Evolutionary conservation across 2,888 invertebrate genomes (phyloP).

Genomic region (Trissolcus japonicus): DNA sequence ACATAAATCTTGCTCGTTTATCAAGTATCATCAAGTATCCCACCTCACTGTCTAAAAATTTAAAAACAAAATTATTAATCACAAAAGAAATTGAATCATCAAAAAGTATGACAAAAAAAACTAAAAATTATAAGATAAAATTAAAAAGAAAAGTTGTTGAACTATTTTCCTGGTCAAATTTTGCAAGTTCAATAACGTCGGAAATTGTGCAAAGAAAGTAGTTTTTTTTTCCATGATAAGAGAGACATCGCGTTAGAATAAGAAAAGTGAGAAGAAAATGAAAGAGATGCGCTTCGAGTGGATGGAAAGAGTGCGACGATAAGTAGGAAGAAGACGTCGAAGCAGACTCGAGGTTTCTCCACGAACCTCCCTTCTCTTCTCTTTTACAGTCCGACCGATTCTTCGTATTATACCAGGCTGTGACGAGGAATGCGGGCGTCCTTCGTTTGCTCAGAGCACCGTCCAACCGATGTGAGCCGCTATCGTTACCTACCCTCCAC

Average conservation of each 20-base stretch:
- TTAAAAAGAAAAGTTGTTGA: no score
- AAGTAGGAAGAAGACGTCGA: constrained; percentile 57
- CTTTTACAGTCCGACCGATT: constrained; percentile 66
- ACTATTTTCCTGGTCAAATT: no score
- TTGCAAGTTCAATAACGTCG: background rate
- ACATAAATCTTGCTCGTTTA: no score
- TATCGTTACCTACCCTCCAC: constrained; percentile 59
- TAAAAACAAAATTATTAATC: no score
- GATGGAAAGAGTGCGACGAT: constrained; percentile 47
- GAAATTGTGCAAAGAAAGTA: constrained; percentile 34
- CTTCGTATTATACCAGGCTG: constrained; percentile 76
- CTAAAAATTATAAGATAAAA: no score
- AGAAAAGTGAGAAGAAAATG: constrained; percentile 55
- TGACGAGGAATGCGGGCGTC: constrained; percentile 76
- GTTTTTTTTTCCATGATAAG: constrained; percentile 6
- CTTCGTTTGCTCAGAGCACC: constrained; percentile 74
- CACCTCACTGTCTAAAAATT: no score
- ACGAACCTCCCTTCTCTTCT: constrained; percentile 56
- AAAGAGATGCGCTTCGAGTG: constrained; percentile 29
- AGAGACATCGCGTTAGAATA: constrained; percentile 32
- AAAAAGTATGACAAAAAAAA: no score
- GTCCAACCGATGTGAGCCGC: constrained; percentile 68
- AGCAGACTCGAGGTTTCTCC: constrained; percentile 54
- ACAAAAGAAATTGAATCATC: no score
- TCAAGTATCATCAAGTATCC: no score